Conservation (phyloP, 1,140 invertebrate species). For the Charaxes varanes region DNA sequence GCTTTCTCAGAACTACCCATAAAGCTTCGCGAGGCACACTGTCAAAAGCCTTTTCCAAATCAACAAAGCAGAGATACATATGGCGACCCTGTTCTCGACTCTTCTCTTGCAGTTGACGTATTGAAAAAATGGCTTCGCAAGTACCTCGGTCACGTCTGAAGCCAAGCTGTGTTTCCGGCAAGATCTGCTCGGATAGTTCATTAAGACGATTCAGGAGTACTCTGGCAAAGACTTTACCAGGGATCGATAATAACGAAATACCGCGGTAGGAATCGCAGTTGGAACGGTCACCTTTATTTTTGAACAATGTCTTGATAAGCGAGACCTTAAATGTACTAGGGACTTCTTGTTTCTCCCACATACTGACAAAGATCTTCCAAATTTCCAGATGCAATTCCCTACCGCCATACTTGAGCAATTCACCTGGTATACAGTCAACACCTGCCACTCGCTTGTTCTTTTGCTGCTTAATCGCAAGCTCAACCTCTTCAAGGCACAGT, state of each 20-base stretch:
- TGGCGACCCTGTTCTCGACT: slow-evolving; percentile 19
- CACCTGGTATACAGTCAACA: slow-evolving; percentile 17
- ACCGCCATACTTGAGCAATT: slow-evolving; percentile 22
- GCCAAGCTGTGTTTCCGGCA: slow-evolving; percentile 28
- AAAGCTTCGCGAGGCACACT: no score
- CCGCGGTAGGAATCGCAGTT: slow-evolving; percentile 24
- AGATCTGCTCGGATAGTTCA: slow-evolving; percentile 16
- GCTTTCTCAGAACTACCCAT: slow-evolving; percentile 16
- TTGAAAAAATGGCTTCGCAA: no score
- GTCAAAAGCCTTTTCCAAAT: no score
- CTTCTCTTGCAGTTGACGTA: slow-evolving; percentile 29
- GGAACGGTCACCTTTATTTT: slow-evolving; percentile 23
- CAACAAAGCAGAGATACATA: slow-evolving; percentile 25
- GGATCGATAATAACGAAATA: slow-evolving; percentile 24
- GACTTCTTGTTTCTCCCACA: slow-evolving; percentile 19
- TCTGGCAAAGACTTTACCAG: slow-evolving; percentile 27
- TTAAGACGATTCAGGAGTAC: slow-evolving; percentile 21
- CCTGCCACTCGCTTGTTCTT: slow-evolving; percentile 22
- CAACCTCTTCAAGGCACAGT: no score
- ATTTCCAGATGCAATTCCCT: slow-evolving; percentile 11
- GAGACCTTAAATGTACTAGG: slow-evolving; percentile 16
- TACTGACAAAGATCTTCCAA: slow-evolving; percentile 19
- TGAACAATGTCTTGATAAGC: slow-evolving; percentile 20
- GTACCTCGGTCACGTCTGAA: slow-evolving; percentile 23
- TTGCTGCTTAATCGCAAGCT: no score